Evolutionary conservation across 2,797 vertebrate species (phyloP).

Genomic region (Labeo calbasu): DNA sequence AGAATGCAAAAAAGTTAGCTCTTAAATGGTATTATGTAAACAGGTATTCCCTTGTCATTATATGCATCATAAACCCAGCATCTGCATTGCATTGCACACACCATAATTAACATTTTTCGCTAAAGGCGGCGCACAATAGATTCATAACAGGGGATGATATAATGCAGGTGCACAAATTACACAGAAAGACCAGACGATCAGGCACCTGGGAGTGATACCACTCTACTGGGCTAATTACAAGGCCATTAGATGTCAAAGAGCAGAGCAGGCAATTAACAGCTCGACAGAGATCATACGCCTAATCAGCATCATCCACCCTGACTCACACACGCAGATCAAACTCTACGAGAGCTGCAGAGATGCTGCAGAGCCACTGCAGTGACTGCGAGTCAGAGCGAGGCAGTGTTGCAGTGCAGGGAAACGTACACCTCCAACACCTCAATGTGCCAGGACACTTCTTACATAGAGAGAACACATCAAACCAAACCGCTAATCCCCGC

Average conservation of each 20-base stretch:
- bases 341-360: conserved; percentile 26
- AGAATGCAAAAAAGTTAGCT: neutral
- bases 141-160: neutral
- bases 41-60: conserved; percentile 9
- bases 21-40: neutral
- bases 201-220: conserved; percentile 32
- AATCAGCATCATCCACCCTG: conserved; percentile 27
- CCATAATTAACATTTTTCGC: neutral
- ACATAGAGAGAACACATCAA: conserved; percentile 22
- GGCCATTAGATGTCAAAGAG: conserved; percentile 34
- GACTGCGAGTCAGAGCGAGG: conserved; percentile 16
- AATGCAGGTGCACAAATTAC: conserved; percentile 13
- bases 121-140: neutral
- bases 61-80: neutral
- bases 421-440: neutral
- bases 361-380: conserved; percentile 57
- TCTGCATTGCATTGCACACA: neutral
- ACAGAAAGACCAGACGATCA: conserved; percentile 15
- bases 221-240: conserved; percentile 48
- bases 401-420: conserved; percentile 10
- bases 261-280: conserved; percentile 47
- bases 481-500: conserved; percentile 36
- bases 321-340: conserved; percentile 16
- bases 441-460: conserved; percentile 1
- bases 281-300: conserved; percentile 8